Conservation (phyloP, 1,140 invertebrate genomes). For the Drosophila parvula region DNA sequence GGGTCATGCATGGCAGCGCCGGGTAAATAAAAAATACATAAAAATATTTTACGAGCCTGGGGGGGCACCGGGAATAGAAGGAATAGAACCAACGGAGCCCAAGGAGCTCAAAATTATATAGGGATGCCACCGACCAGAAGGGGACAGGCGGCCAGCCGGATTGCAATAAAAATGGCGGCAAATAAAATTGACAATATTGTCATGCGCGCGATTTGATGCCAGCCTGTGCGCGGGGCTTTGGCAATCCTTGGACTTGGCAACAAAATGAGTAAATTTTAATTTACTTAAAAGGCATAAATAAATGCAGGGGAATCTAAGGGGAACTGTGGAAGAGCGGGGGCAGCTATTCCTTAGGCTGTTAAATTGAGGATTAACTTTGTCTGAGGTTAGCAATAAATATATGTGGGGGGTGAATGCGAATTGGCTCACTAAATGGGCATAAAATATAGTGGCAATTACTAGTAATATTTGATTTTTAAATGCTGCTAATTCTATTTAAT, state of each 20-base stretch:
- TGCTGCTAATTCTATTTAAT: too few relatives aligned
- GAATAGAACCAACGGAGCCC: conserved; percentile 31
- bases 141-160: conserved; percentile 23
- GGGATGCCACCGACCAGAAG: conserved; percentile 27
- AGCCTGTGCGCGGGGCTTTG: not conserved
- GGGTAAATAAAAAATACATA: conserved; percentile 83
- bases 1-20: conserved; percentile 72
- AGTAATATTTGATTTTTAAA: not conserved
- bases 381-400: not conserved
- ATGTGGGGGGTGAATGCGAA: not conserved
- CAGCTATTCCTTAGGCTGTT: not conserved
- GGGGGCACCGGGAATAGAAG: conserved; percentile 36
- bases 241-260: conserved; percentile 44
- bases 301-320: conserved; percentile 10
- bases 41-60: conserved; percentile 78
- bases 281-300: conserved; percentile 80
- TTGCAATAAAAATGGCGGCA: conserved; percentile 78
- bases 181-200: conserved; percentile 83
- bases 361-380: not conserved
- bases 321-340: not conserved
- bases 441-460: not conserved
- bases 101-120: conserved; percentile 50
- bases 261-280: conserved; percentile 79
- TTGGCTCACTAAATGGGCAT: not conserved
- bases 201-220: conserved; percentile 64